These are phyloP conservation scores for Heliconius sara DNA, from an alignment of 2,888 invertebrate genomes.

Conservation along the genomic window DNA sequence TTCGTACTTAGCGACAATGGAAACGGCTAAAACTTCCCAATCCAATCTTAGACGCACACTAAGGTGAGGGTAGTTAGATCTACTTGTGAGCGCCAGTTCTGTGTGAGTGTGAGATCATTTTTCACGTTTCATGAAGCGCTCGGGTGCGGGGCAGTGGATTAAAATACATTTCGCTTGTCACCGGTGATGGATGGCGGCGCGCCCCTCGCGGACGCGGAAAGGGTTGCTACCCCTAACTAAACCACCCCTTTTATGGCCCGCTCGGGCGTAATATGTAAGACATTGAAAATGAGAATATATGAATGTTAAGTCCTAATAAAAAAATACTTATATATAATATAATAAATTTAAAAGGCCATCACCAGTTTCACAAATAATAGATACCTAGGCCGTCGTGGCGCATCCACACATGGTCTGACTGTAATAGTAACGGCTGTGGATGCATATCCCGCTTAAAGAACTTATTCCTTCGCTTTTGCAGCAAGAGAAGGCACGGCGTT, in stretches of 20 bases:
- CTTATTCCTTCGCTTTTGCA: not conserved
- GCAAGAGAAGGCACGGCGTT: not conserved
- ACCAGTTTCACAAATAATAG: too few species aligned
- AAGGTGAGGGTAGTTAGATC: slow-evolving; percentile 40
- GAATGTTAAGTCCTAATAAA: slow-evolving; percentile 19
- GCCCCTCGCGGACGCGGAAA: slow-evolving; percentile 55
- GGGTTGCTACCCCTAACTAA: slow-evolving; percentile 62
- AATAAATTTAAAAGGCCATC: not conserved
- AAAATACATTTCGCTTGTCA: slow-evolving; percentile 82
- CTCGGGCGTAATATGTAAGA: slow-evolving; percentile 54
- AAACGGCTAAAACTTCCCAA: slow-evolving; percentile 49
- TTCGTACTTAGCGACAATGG: slow-evolving; percentile 49
- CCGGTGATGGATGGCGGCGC: slow-evolving; percentile 74
- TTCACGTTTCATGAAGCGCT: slow-evolving; percentile 83
- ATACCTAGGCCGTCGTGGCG: too few species aligned
- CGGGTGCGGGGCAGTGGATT: slow-evolving; percentile 78
- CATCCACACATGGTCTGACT: too few species aligned
- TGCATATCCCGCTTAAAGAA: too few species aligned
- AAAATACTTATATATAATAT: not conserved
- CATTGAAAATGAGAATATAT: slow-evolving; percentile 53
- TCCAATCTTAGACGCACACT: slow-evolving; percentile 48
- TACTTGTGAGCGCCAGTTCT: slow-evolving; percentile 41
- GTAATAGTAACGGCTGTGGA: too few species aligned
- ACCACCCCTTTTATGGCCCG: slow-evolving; percentile 33
- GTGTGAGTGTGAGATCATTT: slow-evolving; percentile 74